These are phyloP conservation scores for Canis aureus DNA, from an alignment of 2,113 vertebrate species.

Conservation along the genomic window DNA sequence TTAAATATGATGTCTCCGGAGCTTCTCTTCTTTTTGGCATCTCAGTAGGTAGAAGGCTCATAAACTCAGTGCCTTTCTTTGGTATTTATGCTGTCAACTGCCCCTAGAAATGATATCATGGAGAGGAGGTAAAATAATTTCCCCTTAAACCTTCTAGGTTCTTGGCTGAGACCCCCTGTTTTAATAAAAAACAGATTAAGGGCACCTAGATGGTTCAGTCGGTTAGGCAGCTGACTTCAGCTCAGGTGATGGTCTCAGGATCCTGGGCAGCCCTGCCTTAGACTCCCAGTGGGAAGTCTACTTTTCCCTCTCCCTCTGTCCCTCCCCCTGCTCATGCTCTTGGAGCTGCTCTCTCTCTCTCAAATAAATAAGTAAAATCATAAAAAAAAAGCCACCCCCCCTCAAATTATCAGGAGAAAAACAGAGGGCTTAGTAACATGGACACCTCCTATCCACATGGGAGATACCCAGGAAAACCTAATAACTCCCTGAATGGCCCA, in stretches of 20 bases:
- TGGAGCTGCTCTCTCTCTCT: neutral
- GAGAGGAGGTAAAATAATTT: neutral
- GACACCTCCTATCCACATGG: neutral
- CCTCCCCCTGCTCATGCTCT: fast-evolving
- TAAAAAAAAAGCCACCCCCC: neutral
- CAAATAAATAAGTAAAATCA: neutral
- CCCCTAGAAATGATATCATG: neutral
- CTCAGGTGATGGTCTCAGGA: neutral
- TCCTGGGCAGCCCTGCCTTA: neutral
- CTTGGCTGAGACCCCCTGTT: neutral
- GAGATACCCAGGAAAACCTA: neutral
- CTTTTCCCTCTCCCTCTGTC: neutral
- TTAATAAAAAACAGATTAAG: neutral
- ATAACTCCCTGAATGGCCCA: neutral
- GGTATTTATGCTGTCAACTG: neutral
- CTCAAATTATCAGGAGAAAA: neutral
- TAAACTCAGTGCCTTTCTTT: neutral
- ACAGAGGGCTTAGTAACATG: neutral
- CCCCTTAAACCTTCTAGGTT: neutral
- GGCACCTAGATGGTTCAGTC: neutral
- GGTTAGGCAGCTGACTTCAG: neutral
- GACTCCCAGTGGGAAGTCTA: no score
- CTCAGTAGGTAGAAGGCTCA: neutral
- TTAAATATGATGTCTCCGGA: neutral
- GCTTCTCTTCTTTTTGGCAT: neutral